Evolutionary conservation across 2,797 vertebrate species (phyloP), one percentile per base, ranked within the genome.

Genomic region (Naso thynnoides): DNA sequence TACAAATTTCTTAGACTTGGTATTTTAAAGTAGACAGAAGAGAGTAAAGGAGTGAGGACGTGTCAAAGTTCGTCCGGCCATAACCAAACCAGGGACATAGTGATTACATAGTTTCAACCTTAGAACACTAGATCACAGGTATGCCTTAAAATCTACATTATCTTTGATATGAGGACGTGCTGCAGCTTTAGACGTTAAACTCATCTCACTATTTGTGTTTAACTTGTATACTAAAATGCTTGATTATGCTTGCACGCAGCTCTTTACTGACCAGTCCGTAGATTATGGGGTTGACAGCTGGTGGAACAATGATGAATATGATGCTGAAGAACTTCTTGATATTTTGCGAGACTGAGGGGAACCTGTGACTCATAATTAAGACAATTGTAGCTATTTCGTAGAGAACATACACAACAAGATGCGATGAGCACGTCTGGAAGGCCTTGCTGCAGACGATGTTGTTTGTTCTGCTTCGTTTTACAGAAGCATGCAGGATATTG

Each of bases 261-360:
- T 90, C 86, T 75, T 66, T 89, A n/a, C 69, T 91, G 63, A 83
- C 60, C 48, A 91, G 59, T 26, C 89, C 88, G 0, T 92, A 91
- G 42, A 91, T 88, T 0, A 86, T 45, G 24, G 88, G 88, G 59
- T 88, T 91, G 6, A 84, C 9, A 0, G 41, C 49, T 6, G 88
- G 86, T 8, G 89, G 85, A 31, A 91, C 5, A 2, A 90, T 62
- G 24, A 88, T n/a, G 2, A 71, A 52, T 26, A 92, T 0, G 15
- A 89, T 67, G 66, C 77, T 75, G 13, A 70, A 73, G 45, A 91
- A 83, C 39, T 85, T 91, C 52, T 74, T 86, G 0, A 87, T 14
- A 48, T 90, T 86, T 0, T 44, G 53, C 4, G 84, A 58, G 8
- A 61, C 5, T 0, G 72, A 58, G n/a, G n/a, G n/a, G 18, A 92